Conservation (phyloP, 2,888 invertebrate species). For the Neoaliturus tenellus region DNA sequence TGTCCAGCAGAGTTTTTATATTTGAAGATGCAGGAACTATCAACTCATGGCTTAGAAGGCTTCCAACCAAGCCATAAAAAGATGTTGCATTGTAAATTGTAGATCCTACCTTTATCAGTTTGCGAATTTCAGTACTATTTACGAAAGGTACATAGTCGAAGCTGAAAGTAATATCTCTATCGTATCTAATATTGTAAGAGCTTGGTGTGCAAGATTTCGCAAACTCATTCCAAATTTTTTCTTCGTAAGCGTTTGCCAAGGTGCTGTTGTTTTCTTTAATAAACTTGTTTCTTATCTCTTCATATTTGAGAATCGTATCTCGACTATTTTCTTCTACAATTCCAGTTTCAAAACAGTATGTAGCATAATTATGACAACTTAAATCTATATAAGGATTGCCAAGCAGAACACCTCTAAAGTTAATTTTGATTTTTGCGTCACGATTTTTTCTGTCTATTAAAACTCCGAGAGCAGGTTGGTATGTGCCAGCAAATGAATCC, state of each 20-base stretch:
- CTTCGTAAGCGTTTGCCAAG: background rate
- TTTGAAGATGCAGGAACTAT: slow-evolving; percentile 80
- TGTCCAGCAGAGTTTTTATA: slow-evolving; percentile 76
- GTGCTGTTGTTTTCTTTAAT: background rate
- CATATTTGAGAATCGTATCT: background rate
- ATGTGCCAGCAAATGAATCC: slow-evolving; percentile 25
- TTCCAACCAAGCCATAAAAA: background rate
- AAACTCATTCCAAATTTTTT: background rate
- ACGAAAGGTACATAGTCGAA: background rate
- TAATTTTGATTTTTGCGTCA: slow-evolving; percentile 4
- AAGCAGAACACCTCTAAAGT: slow-evolving; percentile 44
- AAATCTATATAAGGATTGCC: slow-evolving; percentile 2
- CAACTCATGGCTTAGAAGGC: slow-evolving; percentile 83
- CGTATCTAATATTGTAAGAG: background rate
- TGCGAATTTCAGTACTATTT: background rate
- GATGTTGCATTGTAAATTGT: background rate
- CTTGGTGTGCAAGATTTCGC: background rate
- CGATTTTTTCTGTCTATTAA: slow-evolving; percentile 19
- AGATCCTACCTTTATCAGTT: background rate
- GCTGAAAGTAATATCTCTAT: background rate
- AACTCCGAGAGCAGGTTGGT: slow-evolving; percentile 20
- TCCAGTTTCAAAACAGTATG: background rate
- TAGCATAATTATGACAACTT: background rate
- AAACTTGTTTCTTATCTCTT: background rate
- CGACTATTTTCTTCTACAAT: background rate